Base-by-base conservation (phyloP, 2,888 invertebrate genomes). In the Athetis lepigone region DNA sequence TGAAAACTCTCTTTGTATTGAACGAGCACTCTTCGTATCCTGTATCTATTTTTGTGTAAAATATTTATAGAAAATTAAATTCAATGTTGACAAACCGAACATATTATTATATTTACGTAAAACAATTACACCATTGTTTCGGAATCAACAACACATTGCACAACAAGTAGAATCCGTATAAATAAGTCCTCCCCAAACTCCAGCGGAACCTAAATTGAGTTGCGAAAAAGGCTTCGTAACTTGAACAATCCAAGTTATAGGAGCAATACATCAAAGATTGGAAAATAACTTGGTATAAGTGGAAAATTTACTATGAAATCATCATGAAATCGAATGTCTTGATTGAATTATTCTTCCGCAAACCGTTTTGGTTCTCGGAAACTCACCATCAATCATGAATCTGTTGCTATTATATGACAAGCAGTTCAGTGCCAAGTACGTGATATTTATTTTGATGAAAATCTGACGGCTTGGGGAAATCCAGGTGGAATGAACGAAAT, bases 1-100 rank as follows among this genome's bases (percentile, higher is more conserved):
- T 74, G 78, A 75, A 81, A 82, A 76, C 75, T 81, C 75, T 81
- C 67, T 73, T 73, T 68, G 70, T 69, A 62, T 65, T n/a, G 21
- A 40, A 49, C 36, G 36, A 50, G 21, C 36, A 52, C 40, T 50
- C 42, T 27, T 46, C 18, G 33, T 42, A 21, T 57, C 13, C 58
- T 4, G 46, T 55, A 39, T 47, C 7, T 51, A 9, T 59, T 52
- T 55, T 40, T 39, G n/a, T 37, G n/a, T 8, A 25, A 55, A 45
- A 29, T 21, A 11, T 37, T 46, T 33, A n/a, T 50, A 33, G 5
- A 13, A 54, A 54, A 47, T 21, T 6, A 33, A 33, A 33, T 13
- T 13, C 2, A 29, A 29, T 8, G 29, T 29, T 37, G 19, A 33
- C 19, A 19, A 47, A 19, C 4, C 19, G 5, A 13, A 33, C 29